phyloP scores from a whole-genome alignment of 30 jellyfish, hydroid and myxozoan species.

The Aurelia sp. region DNA sequence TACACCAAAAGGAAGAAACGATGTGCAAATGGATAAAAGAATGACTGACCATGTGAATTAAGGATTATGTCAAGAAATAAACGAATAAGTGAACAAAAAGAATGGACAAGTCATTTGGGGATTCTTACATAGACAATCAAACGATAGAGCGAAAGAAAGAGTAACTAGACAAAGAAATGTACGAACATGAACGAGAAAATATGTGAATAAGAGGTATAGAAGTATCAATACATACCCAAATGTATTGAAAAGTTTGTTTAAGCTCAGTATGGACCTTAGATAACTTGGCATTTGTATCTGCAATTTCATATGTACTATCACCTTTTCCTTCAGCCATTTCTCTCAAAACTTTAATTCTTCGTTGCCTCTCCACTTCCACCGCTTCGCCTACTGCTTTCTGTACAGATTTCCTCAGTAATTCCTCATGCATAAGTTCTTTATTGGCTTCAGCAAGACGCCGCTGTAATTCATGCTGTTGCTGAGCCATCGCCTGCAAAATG shows the following conservation, averaged over 20 bases:
- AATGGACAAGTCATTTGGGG: too few relatives aligned
- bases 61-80: too few relatives aligned
- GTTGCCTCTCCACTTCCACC: slow-evolving; percentile 56
- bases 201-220: too few relatives aligned
- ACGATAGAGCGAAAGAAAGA: too few relatives aligned
- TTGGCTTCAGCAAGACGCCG: slow-evolving; percentile 34
- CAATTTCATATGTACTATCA: slow-evolving; percentile 18
- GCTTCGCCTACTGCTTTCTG: slow-evolving; percentile 50
- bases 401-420: slow-evolving; percentile 27
- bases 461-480: slow-evolving; percentile 41
- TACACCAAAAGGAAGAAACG: too few relatives aligned
- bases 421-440: slow-evolving; percentile 48
- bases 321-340: slow-evolving; percentile 66
- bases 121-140: too few relatives aligned
- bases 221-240: slow-evolving; percentile 32
- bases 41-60: too few relatives aligned
- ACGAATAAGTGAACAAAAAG: too few relatives aligned
- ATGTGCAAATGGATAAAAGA: too few relatives aligned
- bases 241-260: slow-evolving; percentile 23
- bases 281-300: slow-evolving; percentile 42
- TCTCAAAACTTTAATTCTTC: slow-evolving; percentile 6
- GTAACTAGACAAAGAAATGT: background rate
- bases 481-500: slow-evolving; percentile 35
- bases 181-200: background rate
- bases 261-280: slow-evolving; percentile 49